Percentiles rank a stretch among this genome's conserved stretches.
Conservation (phyloP, 2,113 vertebrate genomes). For the Anguilla japonica region DNA sequence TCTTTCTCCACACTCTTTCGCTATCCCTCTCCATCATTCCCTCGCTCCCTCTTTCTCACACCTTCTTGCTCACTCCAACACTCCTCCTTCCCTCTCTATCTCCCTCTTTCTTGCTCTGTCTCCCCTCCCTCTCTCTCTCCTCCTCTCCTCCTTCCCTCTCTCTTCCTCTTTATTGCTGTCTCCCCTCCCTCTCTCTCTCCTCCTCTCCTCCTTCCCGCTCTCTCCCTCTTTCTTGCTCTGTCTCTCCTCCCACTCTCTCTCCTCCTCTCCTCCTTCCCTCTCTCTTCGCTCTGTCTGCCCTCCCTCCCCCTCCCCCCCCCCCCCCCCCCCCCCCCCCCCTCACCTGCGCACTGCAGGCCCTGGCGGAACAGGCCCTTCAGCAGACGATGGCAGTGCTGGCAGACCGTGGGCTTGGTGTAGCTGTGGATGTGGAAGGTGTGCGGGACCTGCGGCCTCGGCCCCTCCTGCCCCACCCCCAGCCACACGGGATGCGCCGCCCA, state of each 20-base stretch:
- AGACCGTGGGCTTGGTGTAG: conserved; percentile 80
- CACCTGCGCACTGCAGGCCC: conserved; percentile 85
- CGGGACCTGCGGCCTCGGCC: conserved; percentile 67
- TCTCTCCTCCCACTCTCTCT: neutral
- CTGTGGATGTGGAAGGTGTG: conserved; percentile 86
- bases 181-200: too few relatives aligned
- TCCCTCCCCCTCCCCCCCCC: neutral
- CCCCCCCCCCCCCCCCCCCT: conserved; percentile 15
- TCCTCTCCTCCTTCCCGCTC: too few relatives aligned
- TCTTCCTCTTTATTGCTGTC: too few relatives aligned
- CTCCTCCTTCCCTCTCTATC: too few relatives aligned
- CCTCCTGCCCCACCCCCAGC: conserved; percentile 62
- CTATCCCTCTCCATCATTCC: too few relatives aligned
- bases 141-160: too few relatives aligned
- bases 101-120: too few relatives aligned
- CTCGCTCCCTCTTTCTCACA: too few relatives aligned
- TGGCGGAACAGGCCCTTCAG: conserved; percentile 85
- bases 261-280: neutral
- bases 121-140: too few relatives aligned
- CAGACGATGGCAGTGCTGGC: conserved; percentile 79
- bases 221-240: neutral
- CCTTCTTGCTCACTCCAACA: too few relatives aligned
- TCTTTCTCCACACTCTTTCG: too few relatives aligned
- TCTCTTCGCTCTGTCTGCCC: neutral
- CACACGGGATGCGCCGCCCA: conserved; percentile 73